Conservation (phyloP, 2,888 invertebrate species). For the Himalopsyche japonica region DNA sequence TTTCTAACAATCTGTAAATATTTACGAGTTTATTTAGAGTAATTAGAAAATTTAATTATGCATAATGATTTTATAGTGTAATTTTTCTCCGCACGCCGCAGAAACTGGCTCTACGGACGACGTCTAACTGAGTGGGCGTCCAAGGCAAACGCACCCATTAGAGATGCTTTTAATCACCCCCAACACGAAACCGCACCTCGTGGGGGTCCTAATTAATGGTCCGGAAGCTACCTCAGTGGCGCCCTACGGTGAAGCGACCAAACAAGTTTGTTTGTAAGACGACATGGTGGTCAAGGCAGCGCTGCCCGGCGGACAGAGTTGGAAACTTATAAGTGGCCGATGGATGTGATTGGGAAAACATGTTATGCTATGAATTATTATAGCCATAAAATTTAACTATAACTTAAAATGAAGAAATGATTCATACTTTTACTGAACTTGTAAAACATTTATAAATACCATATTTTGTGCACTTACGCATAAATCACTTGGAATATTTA, state of each 20-base stretch:
- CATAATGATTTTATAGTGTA: no score
- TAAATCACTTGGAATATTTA: no score
- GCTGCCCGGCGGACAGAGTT: neutral
- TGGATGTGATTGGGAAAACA: neutral
- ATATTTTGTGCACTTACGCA: no score
- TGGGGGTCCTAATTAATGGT: slow-evolving; percentile 13
- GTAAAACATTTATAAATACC: no score
- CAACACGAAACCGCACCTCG: slow-evolving; percentile 10
- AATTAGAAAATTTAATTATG: no score
- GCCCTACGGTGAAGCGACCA: neutral
- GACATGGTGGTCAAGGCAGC: neutral
- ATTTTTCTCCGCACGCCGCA: neutral
- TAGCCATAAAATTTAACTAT: no score
- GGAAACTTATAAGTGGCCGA: neutral
- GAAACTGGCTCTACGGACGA: neutral
- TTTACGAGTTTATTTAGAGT: no score
- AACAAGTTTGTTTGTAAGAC: neutral
- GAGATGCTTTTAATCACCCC: slow-evolving; percentile 8
- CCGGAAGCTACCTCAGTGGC: neutral
- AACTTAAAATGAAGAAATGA: no score
- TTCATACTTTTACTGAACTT: no score
- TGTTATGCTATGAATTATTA: neutral
- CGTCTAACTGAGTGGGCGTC: neutral
- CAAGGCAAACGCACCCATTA: slow-evolving; percentile 7
- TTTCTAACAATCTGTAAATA: no score